phyloP scores from a whole-genome alignment of 2,797 vertebrate genomes.

The Clarias fuscus region DNA sequence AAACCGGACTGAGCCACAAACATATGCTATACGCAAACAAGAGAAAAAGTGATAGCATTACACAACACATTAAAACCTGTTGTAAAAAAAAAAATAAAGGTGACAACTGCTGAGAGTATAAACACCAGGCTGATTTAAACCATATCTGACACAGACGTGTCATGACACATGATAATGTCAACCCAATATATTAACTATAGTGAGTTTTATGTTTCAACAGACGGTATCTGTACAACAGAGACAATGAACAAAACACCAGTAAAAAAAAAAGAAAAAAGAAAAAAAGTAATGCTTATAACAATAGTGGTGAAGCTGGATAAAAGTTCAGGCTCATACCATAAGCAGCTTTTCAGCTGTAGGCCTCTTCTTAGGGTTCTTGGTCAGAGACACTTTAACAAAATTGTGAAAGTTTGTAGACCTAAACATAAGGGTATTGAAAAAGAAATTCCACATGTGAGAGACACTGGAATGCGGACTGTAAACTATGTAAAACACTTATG shows the following conservation, averaged over 20 bases:
- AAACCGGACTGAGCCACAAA: conserved; percentile 87
- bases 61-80: neutral
- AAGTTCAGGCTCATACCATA: conserved; percentile 73
- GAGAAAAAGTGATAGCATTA: conserved; percentile 2
- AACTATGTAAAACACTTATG: neutral
- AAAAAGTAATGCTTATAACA: neutral
- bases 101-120: neutral
- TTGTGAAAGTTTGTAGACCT: conserved; percentile 93
- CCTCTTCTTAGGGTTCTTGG: conserved; percentile 96
- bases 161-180: neutral
- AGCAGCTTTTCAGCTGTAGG: conserved; percentile 94
- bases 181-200: neutral
- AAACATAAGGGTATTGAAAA: conserved; percentile 5
- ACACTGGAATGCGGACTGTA: neutral
- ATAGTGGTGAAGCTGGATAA: neutral
- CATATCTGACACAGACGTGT: neutral
- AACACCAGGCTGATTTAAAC: neutral
- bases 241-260: neutral
- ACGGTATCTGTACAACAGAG: neutral
- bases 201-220: neutral
- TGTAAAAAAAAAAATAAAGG: neutral
- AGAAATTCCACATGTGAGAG: neutral
- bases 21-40: conserved; percentile 76
- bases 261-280: neutral
- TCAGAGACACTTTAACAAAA: conserved; percentile 96